phyloP scores from a whole-genome alignment of 1,140 invertebrate genomes.

The Phymastichus coffea region DNA sequence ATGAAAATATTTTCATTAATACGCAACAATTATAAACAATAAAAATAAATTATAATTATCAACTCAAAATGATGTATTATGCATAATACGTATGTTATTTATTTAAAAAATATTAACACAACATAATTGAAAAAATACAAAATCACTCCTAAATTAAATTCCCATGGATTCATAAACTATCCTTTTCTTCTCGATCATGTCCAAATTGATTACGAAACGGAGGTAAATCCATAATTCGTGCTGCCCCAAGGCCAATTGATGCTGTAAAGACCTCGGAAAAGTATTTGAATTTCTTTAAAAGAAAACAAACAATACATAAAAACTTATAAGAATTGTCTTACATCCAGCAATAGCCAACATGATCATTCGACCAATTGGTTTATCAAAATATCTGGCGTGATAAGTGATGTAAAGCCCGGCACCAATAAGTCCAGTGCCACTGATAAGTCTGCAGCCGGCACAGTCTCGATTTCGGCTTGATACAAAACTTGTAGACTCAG shows the following conservation, averaged over 20 bases:
- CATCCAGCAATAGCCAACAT: slow-evolving; percentile 42
- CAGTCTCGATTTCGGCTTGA: slow-evolving; percentile 46
- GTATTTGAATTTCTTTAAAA: too few relatives aligned
- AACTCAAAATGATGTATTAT: too few relatives aligned
- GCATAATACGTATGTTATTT: too few relatives aligned
- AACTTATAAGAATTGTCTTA: slow-evolving; percentile 24
- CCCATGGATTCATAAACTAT: too few relatives aligned
- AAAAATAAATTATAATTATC: too few relatives aligned
- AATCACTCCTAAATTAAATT: too few relatives aligned
- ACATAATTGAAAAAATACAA: too few relatives aligned
- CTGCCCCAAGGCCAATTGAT: slow-evolving; percentile 37
- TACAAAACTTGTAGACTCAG: slow-evolving; percentile 32
- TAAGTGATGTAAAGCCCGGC: slow-evolving; percentile 48
- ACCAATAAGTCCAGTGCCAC: slow-evolving; percentile 49
- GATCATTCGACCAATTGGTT: slow-evolving; percentile 33
- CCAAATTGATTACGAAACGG: slow-evolving; percentile 44
- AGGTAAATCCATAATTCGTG: slow-evolving; percentile 43
- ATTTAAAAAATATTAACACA: too few relatives aligned
- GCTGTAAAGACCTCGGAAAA: slow-evolving; percentile 34
- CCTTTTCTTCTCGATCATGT: too few relatives aligned
- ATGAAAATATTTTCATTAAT: too few relatives aligned
- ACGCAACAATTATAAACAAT: too few relatives aligned
- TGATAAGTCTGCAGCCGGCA: slow-evolving; percentile 46
- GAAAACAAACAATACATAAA: too few relatives aligned
- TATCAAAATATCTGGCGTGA: slow-evolving; percentile 43